Evolutionary conservation across 2,113 vertebrate genomes (phyloP).

Genomic region (Toxotes jaculatrix): DNA sequence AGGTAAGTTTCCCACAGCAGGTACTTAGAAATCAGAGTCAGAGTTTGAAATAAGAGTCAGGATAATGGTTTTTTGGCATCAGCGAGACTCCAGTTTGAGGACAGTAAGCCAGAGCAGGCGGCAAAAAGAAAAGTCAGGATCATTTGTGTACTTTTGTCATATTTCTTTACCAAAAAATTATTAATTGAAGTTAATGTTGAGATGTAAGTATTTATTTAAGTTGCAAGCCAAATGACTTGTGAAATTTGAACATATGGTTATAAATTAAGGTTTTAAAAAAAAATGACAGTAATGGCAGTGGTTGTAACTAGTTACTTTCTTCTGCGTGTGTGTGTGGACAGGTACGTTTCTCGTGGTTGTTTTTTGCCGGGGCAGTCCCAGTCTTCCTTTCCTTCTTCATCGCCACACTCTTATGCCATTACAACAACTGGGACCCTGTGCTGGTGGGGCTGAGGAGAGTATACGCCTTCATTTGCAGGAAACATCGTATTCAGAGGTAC

Average conservation of each 20-base stretch:
- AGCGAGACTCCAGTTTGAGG: background rate
- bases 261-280: background rate
- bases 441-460: constrained; percentile 94
- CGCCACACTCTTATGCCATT: constrained; percentile 92
- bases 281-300: background rate
- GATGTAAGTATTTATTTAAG: background rate
- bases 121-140: background rate
- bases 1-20: constrained; percentile 82
- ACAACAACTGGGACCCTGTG: constrained; percentile 99
- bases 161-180: background rate
- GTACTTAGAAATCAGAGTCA: background rate
- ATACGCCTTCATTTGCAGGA: constrained; percentile 93
- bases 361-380: constrained; percentile 93
- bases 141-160: background rate
- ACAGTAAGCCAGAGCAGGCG: background rate
- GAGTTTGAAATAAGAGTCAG: constrained; percentile 13
- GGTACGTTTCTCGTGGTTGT: constrained; percentile 97
- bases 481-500: constrained; percentile 93
- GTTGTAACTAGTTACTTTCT: background rate
- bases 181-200: background rate
- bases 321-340: constrained; percentile 69
- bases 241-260: background rate
- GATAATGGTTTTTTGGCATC: background rate
- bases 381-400: constrained; percentile 97
- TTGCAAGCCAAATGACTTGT: background rate